These are phyloP conservation scores for Decapterus maruadsi DNA, from an alignment of 2,797 vertebrate genomes.

Conservation along the genomic window DNA sequence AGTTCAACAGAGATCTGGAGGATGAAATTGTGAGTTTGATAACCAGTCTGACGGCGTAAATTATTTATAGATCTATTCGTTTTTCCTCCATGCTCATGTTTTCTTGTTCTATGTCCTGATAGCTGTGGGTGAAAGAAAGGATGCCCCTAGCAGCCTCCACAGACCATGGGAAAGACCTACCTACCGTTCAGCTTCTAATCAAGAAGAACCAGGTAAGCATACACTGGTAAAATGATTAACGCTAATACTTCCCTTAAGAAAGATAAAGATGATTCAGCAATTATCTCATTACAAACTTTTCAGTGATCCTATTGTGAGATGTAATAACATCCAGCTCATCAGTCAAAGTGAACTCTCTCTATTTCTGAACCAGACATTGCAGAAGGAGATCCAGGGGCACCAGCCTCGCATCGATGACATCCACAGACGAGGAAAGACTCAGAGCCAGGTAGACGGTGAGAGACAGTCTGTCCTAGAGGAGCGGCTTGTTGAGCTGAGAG, in stretches of 20 bases:
- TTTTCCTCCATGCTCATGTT: constrained; percentile 13
- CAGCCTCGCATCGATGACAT: constrained; percentile 94
- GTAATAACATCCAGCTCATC: neutral
- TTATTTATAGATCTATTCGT: neutral
- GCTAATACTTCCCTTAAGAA: neutral
- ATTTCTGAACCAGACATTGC: constrained; percentile 87
- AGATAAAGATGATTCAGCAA: neutral
- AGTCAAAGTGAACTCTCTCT: constrained; percentile 11
- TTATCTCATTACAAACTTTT: neutral
- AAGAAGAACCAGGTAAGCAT: constrained; percentile 94
- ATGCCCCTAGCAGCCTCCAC: constrained; percentile 91
- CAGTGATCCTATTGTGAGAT: neutral
- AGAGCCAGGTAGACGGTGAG: constrained; percentile 80
- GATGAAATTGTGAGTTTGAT: constrained; percentile 92
- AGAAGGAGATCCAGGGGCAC: constrained; percentile 97
- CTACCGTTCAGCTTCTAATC: constrained; percentile 93
- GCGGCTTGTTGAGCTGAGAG: constrained; percentile 86
- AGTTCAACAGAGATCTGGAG: constrained; percentile 95
- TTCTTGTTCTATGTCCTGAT: constrained; percentile 32
- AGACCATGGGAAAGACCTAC: constrained; percentile 94
- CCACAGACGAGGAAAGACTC: constrained; percentile 81
- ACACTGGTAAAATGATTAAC: neutral
- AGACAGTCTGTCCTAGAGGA: constrained; percentile 84
- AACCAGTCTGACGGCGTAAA: neutral
- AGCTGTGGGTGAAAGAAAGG: constrained; percentile 95